Conservation (phyloP, 2,113 vertebrate species). For the Anguilla rostrata region DNA sequence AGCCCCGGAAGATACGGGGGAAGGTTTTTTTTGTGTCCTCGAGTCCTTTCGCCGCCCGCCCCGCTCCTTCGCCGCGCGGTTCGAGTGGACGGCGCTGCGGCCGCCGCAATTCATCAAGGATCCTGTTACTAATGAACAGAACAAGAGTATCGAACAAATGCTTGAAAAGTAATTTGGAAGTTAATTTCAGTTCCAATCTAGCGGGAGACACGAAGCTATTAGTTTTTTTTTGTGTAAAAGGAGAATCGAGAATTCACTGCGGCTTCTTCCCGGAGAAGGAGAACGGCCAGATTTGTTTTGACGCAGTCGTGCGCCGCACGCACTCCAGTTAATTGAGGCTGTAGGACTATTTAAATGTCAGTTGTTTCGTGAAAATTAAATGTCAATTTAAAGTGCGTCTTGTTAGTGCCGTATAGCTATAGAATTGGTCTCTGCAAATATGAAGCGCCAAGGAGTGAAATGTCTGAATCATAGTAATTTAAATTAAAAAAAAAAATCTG, state of each 20-base stretch:
- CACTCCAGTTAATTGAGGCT: conserved; percentile 15
- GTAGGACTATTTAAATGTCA: conserved; percentile 22
- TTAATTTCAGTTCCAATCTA: conserved; percentile 46
- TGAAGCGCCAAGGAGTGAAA: neutral
- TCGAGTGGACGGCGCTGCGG: conserved; percentile 21
- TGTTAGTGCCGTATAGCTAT: conserved; percentile 4
- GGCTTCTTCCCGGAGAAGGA: conserved; percentile 5
- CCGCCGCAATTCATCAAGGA: conserved; percentile 33
- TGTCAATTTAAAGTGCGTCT: conserved; percentile 12
- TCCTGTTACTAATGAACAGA: conserved; percentile 44
- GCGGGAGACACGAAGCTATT: conserved; percentile 38
- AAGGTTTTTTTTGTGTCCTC: conserved; percentile 14
- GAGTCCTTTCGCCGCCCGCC: neutral
- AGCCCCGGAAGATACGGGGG: conserved; percentile 19
- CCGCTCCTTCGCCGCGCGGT: conserved; percentile 1
- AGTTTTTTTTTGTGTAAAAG: conserved; percentile 38
- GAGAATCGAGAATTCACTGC: conserved; percentile 34
- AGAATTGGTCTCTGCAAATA: neutral
- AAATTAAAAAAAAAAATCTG: neutral
- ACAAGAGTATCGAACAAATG: conserved; percentile 46
- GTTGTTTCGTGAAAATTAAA: conserved; percentile 3
- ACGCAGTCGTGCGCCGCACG: neutral
- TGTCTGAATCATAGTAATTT: neutral
- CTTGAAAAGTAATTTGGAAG: conserved; percentile 44
- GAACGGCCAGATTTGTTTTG: conserved; percentile 20